Percentiles rank a stretch among this genome's conserved stretches.
These are phyloP conservation scores for Peromyscus aztecus DNA, from an alignment of 2,797 vertebrate genomes.

Conservation along the genomic window DNA sequence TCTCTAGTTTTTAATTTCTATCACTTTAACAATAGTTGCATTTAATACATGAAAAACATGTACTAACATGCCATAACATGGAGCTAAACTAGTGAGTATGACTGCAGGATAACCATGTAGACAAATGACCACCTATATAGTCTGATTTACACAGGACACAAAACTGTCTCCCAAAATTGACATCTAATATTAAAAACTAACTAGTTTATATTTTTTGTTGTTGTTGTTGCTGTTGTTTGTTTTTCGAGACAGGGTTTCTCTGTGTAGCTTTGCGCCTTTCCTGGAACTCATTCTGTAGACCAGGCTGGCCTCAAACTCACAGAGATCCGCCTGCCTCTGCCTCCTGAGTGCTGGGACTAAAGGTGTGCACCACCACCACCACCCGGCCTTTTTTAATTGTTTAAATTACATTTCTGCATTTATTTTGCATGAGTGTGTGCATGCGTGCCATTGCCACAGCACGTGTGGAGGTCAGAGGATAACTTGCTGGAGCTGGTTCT, in stretches of 20 bases:
- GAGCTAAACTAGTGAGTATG: not conserved
- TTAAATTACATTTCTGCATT: not conserved
- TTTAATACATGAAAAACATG: conserved; percentile 42
- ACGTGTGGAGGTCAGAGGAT: not conserved
- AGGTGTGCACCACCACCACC: too few relatives aligned
- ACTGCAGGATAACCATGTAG: not conserved
- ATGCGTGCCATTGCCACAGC: not conserved
- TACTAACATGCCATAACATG: not conserved
- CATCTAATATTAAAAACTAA: conserved; percentile 49
- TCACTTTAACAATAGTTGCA: conserved; percentile 18
- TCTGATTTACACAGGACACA: not conserved
- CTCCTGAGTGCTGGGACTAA: too few relatives aligned
- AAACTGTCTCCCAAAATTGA: not conserved
- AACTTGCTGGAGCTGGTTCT: not conserved
- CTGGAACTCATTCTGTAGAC: too few relatives aligned
- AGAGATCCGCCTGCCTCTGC: too few relatives aligned
- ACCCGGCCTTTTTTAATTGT: not conserved
- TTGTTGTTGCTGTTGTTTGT: too few relatives aligned
- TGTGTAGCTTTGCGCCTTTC: too few relatives aligned
- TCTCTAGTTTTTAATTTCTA: conserved; percentile 47
- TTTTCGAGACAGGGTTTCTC: too few relatives aligned
- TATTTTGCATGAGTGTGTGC: not conserved
- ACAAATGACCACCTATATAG: not conserved
- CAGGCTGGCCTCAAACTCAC: too few relatives aligned
- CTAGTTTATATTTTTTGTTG: too few relatives aligned